Evolutionary conservation across 2,797 vertebrate species (phyloP).

Genomic region (Eleutherodactylus coqui): DNA sequence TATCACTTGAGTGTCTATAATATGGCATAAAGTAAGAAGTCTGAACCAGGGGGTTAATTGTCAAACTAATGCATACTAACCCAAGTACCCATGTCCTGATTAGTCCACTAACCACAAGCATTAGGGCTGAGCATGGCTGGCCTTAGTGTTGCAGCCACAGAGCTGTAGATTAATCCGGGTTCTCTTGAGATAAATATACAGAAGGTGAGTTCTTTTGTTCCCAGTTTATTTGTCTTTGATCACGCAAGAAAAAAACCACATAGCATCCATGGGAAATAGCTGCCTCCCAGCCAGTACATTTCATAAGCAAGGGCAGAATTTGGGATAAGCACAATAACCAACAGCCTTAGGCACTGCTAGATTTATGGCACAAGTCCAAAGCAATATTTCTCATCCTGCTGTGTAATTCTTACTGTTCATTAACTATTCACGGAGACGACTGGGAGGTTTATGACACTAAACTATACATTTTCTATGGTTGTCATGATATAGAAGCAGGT

Average conservation of each 20-base stretch:
- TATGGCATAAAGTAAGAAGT: neutral
- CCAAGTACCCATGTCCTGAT: neutral
- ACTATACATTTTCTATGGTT: too few species aligned
- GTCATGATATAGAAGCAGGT: neutral
- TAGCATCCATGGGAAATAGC: neutral
- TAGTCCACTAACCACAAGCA: neutral
- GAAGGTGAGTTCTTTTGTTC: neutral
- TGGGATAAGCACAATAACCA: neutral
- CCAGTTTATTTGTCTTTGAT: neutral
- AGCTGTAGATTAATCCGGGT: neutral
- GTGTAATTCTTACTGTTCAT: neutral
- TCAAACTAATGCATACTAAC: neutral
- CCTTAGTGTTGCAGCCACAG: neutral
- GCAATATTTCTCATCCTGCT: neutral
- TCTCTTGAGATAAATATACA: slow-evolving; percentile 1
- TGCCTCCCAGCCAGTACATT: too few species aligned
- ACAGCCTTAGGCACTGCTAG: neutral
- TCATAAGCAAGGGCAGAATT: neutral
- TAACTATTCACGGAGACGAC: neutral
- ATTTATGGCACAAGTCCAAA: neutral
- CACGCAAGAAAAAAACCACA: neutral
- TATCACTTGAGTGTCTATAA: too few species aligned
- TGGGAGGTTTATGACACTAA: too few species aligned
- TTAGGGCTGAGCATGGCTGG: neutral
- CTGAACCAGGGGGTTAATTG: neutral